Base-by-base conservation (phyloP, 2,888 invertebrate species). In the Unio delphinus region DNA sequence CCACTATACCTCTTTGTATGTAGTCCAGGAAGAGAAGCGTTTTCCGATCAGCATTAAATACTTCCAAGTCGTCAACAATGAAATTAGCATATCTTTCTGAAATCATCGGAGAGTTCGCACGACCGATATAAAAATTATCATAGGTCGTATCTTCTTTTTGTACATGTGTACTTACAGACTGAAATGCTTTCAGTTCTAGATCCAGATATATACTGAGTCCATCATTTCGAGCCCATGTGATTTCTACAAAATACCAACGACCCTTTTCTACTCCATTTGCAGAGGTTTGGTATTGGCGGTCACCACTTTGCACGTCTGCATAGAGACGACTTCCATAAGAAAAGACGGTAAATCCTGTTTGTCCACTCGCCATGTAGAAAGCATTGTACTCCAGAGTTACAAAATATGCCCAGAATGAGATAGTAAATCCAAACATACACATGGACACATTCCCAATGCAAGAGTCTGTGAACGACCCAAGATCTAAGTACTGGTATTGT, bases 231-330 rank as follows among this genome's bases (percentile, higher is more conserved):
- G 69, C 68, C 87, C 88, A 89, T 6, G 88, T 84, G 45, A 88
- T 65, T 76, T 89, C 89, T 23, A 89, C 67, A 74, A 85, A 89
- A 73, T 88, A 86, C 89, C 89, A 89, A 28, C 55, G 68, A 20
- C 80, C 83, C 3, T 75, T 67, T 58, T 79, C 55, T 17, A 85
- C 65, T 18, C 76, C 79, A 45, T 77, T 71, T 59, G 68, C 67
- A 57, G 74, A 75, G 26, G 78, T 73, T 23, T 68, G 61, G 79
- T 81, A 85, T 15, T 74, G 75, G 30, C 82, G 77, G 65, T 81
- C 78, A 11, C 80, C 83, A 65, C 73, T 69, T 57, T 80, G 78
- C 20, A 82, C 85, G 45, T 80, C 80, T 3, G 81, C 82, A 61
- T 80, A 72, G 26, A 87, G 76, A 8, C 72, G 74, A 55, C 74